Percentiles rank a stretch among this genome's conserved stretches.
Conservation (phyloP, 1,140 invertebrate genomes). For the Dreissena rostriformis region DNA sequence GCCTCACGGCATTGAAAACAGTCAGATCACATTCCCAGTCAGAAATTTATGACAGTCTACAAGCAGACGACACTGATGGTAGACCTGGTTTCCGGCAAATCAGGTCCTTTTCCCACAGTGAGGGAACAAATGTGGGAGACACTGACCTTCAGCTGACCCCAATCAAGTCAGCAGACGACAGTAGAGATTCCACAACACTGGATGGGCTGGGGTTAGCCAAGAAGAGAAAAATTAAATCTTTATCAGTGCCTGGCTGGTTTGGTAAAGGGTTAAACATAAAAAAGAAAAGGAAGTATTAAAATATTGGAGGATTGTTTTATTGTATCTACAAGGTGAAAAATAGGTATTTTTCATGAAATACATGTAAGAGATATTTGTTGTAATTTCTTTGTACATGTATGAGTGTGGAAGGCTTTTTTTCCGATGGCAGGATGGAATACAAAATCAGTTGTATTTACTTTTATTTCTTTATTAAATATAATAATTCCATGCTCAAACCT, state of each 20-base stretch:
- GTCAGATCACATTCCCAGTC: constrained; percentile 46
- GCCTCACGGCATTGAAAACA: background rate
- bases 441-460: no score
- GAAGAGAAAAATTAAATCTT: constrained; percentile 56
- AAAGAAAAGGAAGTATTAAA: constrained; percentile 58
- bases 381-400: no score
- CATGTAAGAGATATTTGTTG: no score
- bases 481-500: no score
- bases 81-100: background rate
- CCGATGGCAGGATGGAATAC: no score
- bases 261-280: constrained; percentile 67
- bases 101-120: constrained; percentile 33
- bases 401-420: no score
- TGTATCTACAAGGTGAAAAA: no score
- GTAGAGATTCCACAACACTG: background rate
- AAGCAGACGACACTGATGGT: background rate
- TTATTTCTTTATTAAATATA: no score
- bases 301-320: background rate
- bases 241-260: constrained; percentile 67
- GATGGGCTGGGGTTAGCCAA: constrained; percentile 8
- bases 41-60: constrained; percentile 36
- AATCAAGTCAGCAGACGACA: background rate
- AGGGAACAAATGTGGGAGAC: background rate
- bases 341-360: no score
- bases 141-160: background rate